Evolutionary conservation across 2,797 vertebrate genomes (phyloP).

Genomic region (Hoplostethus mediterraneus): DNA sequence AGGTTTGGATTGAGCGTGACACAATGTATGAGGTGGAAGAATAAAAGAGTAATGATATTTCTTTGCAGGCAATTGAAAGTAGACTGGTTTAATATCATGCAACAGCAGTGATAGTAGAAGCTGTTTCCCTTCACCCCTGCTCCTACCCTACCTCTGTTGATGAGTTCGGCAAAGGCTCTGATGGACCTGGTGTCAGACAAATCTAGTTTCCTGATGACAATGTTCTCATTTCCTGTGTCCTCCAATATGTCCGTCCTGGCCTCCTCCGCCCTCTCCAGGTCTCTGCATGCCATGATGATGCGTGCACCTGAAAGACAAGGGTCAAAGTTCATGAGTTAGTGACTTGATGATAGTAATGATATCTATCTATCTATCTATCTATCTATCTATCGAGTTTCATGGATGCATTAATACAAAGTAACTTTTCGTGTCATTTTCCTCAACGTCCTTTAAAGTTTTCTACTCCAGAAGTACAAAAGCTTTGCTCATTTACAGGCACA

Average conservation of each 20-base stretch:
- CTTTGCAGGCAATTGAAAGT: too few species aligned
- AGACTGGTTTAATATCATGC: too few species aligned
- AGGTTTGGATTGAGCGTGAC: too few species aligned
- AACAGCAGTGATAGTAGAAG: too few species aligned
- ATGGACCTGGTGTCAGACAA: conserved; percentile 91
- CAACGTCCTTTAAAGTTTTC: neutral
- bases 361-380: too few species aligned
- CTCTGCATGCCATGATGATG: conserved; percentile 92
- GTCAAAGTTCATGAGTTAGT: conserved; percentile 3
- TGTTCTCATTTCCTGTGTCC: conserved; percentile 88
- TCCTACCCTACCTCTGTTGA: conserved; percentile 85
- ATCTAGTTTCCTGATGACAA: conserved; percentile 90
- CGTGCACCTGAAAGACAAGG: conserved; percentile 85
- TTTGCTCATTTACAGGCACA: conserved; percentile 28
- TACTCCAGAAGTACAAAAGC: conserved; percentile 13
- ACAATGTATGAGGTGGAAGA: too few species aligned
- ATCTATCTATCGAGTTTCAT: too few species aligned
- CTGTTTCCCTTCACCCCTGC: too few species aligned
- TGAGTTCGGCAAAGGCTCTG: conserved; percentile 88
- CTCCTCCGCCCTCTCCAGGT: conserved; percentile 88
- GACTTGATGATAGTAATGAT: neutral
- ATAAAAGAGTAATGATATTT: too few species aligned
- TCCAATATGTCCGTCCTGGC: conserved; percentile 87
- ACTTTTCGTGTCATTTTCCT: neutral
- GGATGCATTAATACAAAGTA: neutral